A percentile compares a stretch with the other conserved stretches of the same genome.
Conservation (phyloP, 2,888 invertebrate genomes). For the Penaeus monodon region DNA sequence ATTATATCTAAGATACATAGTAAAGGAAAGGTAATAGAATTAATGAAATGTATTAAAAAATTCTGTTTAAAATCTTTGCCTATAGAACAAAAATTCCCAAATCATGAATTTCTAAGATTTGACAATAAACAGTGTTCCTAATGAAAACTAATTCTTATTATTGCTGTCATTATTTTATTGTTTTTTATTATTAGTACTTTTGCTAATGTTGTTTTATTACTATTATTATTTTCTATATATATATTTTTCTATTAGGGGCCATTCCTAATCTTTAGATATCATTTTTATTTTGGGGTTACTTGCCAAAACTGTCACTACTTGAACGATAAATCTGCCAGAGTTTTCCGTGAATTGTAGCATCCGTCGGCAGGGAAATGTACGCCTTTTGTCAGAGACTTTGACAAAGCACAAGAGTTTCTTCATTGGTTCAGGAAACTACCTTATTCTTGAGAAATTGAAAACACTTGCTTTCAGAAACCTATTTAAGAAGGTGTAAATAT, state of each 20-base stretch:
- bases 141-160: neutral
- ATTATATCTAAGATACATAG: no score
- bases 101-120: no score
- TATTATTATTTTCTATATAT: neutral
- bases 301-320: slow-evolving; percentile 86
- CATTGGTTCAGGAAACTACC: slow-evolving; percentile 95
- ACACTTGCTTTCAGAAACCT: slow-evolving; percentile 95
- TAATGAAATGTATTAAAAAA: no score
- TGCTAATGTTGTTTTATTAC: neutral
- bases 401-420: slow-evolving; percentile 90
- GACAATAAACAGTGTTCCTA: no score
- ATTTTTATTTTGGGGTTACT: slow-evolving; percentile 78
- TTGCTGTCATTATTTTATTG: neutral
- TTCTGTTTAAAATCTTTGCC: no score
- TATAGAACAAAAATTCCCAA: no score
- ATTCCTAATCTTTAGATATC: slow-evolving; percentile 12
- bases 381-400: slow-evolving; percentile 85
- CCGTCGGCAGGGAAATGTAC: slow-evolving; percentile 92
- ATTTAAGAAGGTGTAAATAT: slow-evolving; percentile 86
- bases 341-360: slow-evolving; percentile 90
- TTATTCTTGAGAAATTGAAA: slow-evolving; percentile 96
- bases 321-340: slow-evolving; percentile 91
- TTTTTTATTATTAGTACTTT: neutral
- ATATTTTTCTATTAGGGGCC: slow-evolving; percentile 3
- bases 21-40: no score